Conservation (phyloP, 2,888 invertebrate genomes). For the Apodemia mormo region DNA sequence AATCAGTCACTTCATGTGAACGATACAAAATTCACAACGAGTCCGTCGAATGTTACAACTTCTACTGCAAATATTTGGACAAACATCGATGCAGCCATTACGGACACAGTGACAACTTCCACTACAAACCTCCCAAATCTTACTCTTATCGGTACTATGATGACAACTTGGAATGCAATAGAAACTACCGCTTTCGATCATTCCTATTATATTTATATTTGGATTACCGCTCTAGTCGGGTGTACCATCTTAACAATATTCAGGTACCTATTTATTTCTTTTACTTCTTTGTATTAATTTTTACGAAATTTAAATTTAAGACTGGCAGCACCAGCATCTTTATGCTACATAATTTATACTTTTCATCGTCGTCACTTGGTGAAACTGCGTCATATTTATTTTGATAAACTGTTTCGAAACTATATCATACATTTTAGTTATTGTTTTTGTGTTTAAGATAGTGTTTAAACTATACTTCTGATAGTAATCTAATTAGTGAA, state of each 20-base stretch:
- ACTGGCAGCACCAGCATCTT: no score
- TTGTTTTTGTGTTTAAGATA: no score
- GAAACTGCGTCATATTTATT: no score
- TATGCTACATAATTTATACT: no score
- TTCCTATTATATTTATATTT: conserved; percentile 19
- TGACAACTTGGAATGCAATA: conserved; percentile 11
- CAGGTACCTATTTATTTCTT: neutral
- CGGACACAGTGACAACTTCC: neutral
- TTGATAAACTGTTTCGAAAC: no score
- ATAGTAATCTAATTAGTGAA: no score
- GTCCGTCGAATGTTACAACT: neutral
- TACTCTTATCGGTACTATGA: conserved; percentile 4
- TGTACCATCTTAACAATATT: conserved; percentile 12
- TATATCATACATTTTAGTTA: no score
- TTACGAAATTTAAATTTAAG: no score
- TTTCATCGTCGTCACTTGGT: no score
- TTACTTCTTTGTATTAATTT: neutral
- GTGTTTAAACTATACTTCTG: no score
- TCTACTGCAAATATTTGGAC: neutral
- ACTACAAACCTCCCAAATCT: neutral
- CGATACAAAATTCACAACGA: neutral
- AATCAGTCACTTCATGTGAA: conserved; percentile 4
- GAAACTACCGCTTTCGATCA: neutral
- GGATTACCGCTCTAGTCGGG: conserved; percentile 18
- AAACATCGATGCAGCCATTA: neutral